Percentiles rank a stretch among this genome's conserved stretches.
Conservation (phyloP, 2,113 vertebrate species). For the Potamarius usumacintae region DNA sequence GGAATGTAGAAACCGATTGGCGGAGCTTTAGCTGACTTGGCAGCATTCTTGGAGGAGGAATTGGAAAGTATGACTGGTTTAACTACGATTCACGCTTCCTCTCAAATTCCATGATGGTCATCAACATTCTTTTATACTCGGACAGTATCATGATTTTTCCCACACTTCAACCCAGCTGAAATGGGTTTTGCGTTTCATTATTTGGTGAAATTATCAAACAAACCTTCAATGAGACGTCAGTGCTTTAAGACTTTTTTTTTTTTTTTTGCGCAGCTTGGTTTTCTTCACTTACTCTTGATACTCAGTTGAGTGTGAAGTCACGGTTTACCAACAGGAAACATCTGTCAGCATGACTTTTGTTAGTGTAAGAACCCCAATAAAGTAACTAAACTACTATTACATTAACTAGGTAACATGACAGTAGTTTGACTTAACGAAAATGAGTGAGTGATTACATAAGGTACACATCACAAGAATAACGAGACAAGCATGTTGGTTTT, state of each 20-base stretch:
- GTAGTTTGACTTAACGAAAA: neutral
- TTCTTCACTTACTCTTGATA: neutral
- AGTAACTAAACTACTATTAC: neutral
- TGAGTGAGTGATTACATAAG: neutral
- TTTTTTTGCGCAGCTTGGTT: neutral
- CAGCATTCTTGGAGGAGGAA: conserved; percentile 6
- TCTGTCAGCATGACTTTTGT: conserved; percentile 26
- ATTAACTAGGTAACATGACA: neutral
- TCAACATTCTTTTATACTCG: neutral
- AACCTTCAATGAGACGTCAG: neutral
- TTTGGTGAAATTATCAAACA: neutral
- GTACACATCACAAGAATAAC: neutral
- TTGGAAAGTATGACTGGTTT: conserved; percentile 41
- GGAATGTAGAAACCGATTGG: neutral
- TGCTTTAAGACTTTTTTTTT: neutral
- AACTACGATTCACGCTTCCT: conserved; percentile 26
- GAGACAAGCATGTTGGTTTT: neutral
- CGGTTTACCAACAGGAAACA: conserved; percentile 55
- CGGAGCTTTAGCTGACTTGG: conserved; percentile 10
- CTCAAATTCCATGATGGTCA: conserved; percentile 37
- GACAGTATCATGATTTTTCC: neutral
- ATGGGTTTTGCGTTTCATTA: neutral
- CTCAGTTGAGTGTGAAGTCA: conserved; percentile 44
- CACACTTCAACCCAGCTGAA: neutral
- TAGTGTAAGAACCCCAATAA: neutral